These are phyloP conservation scores for Campoplex capitator DNA, from an alignment of 2,888 invertebrate genomes.

Conservation along the genomic window DNA sequence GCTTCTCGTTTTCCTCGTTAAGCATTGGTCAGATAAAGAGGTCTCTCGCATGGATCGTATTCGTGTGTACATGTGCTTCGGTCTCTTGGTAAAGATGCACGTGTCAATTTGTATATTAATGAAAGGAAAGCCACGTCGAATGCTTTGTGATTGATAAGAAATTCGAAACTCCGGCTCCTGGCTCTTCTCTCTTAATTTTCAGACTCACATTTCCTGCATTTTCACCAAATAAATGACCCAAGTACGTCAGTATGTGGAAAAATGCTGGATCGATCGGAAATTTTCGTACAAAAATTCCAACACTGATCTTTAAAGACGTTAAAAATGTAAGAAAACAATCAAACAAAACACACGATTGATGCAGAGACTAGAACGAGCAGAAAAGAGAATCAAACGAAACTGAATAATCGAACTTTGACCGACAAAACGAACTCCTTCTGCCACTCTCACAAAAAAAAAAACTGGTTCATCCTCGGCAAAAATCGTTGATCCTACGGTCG, in stretches of 20 bases:
- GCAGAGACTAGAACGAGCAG: neutral
- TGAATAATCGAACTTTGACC: neutral
- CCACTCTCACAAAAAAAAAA: neutral
- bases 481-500: neutral
- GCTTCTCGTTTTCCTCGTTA: constrained; percentile 26
- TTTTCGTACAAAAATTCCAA: neutral
- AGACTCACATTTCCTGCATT: constrained; percentile 4
- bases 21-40: neutral
- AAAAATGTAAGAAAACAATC: neutral
- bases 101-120: neutral
- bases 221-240: neutral
- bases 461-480: neutral
- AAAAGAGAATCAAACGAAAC: neutral
- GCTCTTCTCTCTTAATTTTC: neutral
- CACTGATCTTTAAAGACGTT: neutral
- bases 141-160: constrained; percentile 62
- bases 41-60: neutral
- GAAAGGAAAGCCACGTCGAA: constrained; percentile 16
- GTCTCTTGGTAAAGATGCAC: neutral
- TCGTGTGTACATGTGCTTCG: neutral
- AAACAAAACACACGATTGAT: neutral
- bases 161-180: constrained; percentile 53
- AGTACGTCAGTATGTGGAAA: neutral
- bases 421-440: neutral
- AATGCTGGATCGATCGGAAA: constrained; percentile 1